Evolutionary conservation across 1,140 invertebrate species (phyloP), one percentile per base, ranked within the genome.

Genomic region (Sipha flava): DNA sequence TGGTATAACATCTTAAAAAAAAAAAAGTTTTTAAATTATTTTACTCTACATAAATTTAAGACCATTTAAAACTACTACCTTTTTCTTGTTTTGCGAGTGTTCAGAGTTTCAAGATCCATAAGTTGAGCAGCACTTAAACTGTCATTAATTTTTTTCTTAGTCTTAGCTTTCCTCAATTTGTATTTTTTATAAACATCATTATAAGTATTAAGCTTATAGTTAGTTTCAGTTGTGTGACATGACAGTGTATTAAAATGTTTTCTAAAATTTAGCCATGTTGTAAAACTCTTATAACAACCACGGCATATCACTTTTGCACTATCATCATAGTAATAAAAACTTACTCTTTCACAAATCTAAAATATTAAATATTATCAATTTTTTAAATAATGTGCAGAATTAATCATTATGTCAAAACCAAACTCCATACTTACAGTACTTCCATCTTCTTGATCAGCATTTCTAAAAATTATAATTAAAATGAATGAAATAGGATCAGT

Each of bases 251-350:
- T 77, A n/a, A 77, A 77, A 59, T 77, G 73, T 14, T 23, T 18
- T 59, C 73, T 31, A 43, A 18, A 77, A n/a, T 77, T 3, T 59
- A 77, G 23, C 73, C 73, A 77, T 18, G 73, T 40, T 29, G n/a
- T 26, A 77, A 77, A 77, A 18, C 18, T 59, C 18, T 57, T 57
- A 29, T 26, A 77, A 43, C 73, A 77, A 40, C 73, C 52, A 29
- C 73, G 73, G 10, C 73, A 77, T 77, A 77, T 31, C 23, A 77
- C 73, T 59, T 77, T n/a, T 40, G 5, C n/a, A 43, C 43, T 26
- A n/a, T 77, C 52, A 59, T 59, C 73, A 59, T 31, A 77, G n/a
- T 59, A 59, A 77, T 77, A 77, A 77, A 77, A 77, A 43, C 73
- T 29, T 18, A 57, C 1, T 34, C 73, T 14, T 57, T 77, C 73